These are phyloP conservation scores for Eupithecia tripunctaria DNA, from an alignment of 2,888 invertebrate genomes.

Conservation along the genomic window DNA sequence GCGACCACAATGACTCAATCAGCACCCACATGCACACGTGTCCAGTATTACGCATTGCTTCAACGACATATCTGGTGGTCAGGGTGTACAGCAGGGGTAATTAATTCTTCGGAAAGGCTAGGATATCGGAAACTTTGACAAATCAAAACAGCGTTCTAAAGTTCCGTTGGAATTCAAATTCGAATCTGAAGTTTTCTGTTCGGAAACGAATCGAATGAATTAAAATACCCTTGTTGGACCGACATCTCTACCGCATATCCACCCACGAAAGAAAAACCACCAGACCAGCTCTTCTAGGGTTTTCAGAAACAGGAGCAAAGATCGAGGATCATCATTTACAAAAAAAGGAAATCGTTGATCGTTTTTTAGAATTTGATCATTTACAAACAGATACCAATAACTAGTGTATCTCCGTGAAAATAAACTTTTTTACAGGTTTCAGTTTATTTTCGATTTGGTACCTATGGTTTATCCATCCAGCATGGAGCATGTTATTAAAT, in stretches of 20 bases:
- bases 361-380: background rate
- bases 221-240: no score
- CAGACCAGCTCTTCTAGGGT: background rate
- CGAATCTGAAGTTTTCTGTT: no score
- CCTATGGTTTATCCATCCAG: no score
- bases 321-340: background rate
- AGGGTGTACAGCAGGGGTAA: no score
- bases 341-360: background rate
- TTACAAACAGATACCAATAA: background rate
- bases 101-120: no score
- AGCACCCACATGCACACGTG: conserved; percentile 25
- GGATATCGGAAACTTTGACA: no score
- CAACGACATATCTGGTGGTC: background rate
- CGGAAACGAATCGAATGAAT: no score
- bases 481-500: no score
- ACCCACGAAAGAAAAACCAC: background rate
- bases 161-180: no score
- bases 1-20: conserved; percentile 43
- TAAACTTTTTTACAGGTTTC: background rate
- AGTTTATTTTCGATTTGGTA: no score
- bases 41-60: background rate
- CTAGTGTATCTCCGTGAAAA: background rate
- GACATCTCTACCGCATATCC: background rate
- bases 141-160: no score
- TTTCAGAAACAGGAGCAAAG: background rate